phyloP scores from a whole-genome alignment of 2,888 invertebrate species.

The Nemoura dubitans region DNA sequence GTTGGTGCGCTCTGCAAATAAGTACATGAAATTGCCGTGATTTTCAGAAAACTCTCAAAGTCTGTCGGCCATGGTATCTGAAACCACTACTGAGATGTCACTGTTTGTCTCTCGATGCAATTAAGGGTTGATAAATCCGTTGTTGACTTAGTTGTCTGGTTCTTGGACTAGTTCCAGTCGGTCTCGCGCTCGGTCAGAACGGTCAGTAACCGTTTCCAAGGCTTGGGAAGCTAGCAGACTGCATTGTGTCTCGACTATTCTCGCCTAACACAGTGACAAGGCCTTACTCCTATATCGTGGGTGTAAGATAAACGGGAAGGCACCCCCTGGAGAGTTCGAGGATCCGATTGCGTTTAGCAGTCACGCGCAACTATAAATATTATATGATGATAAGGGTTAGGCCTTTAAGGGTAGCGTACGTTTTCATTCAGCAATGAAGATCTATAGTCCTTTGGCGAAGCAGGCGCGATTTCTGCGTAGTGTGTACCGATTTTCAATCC shows the following conservation, averaged over 20 bases:
- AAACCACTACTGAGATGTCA: not conserved
- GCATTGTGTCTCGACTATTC: slow-evolving; percentile 4
- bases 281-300: not conserved
- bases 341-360: slow-evolving; percentile 34
- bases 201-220: not conserved
- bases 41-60: not conserved
- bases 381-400: slow-evolving; percentile 34
- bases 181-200: no score
- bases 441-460: not conserved
- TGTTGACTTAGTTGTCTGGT: slow-evolving; percentile 33
- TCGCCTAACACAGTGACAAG: slow-evolving; percentile 16
- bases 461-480: not conserved
- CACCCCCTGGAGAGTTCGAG: not conserved
- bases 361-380: slow-evolving; percentile 39
- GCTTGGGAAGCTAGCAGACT: not conserved
- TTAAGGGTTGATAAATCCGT: slow-evolving; percentile 37
- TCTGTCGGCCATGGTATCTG: not conserved
- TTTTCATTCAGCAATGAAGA: not conserved
- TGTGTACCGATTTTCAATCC: not conserved
- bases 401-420: not conserved
- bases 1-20: not conserved
- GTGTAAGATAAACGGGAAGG: slow-evolving; percentile 1
- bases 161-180: slow-evolving; percentile 32
- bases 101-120: slow-evolving; percentile 23
- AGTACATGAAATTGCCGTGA: not conserved